A percentile compares a stretch with the other conserved stretches of the same genome.
Evolutionary conservation across 2,888 invertebrate genomes (phyloP).

Genomic region (Pherbina coryleti): DNA sequence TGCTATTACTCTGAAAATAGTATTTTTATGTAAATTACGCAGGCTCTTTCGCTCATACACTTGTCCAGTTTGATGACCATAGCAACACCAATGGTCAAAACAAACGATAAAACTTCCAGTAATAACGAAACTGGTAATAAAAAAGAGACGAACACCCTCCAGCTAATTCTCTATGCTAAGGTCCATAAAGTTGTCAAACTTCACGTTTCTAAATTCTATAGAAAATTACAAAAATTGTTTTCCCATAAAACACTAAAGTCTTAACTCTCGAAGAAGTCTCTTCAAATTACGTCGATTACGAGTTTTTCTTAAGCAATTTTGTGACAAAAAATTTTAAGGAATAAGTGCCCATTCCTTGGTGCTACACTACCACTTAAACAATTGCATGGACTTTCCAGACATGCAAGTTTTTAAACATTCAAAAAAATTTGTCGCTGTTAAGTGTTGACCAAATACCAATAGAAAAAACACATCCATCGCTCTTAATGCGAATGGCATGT

Average conservation of each 20-base stretch:
- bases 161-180: too few species aligned
- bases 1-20: not conserved
- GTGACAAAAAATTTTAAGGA: too few species aligned
- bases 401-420: not conserved
- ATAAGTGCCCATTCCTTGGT: too few species aligned
- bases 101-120: slow-evolving; percentile 34
- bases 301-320: too few species aligned
- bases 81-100: slow-evolving; percentile 40
- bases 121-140: not conserved
- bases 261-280: too few species aligned
- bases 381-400: not conserved
- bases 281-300: too few species aligned
- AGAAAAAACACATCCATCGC: not conserved
- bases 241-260: too few species aligned
- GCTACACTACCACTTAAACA: not conserved
- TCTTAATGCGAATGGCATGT: not conserved
- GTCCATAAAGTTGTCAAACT: too few species aligned
- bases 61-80: slow-evolving; percentile 4
- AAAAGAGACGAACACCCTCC: too few species aligned
- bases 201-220: too few species aligned
- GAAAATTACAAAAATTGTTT: too few species aligned
- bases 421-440: not conserved
- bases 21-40: slow-evolving; percentile 25
- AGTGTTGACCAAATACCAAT: slow-evolving; percentile 14
- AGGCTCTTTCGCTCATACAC: slow-evolving; percentile 17